Percentiles rank a stretch among this genome's conserved stretches.
Conservation (phyloP, 2,888 invertebrate genomes). For the Volucella bombylans region DNA sequence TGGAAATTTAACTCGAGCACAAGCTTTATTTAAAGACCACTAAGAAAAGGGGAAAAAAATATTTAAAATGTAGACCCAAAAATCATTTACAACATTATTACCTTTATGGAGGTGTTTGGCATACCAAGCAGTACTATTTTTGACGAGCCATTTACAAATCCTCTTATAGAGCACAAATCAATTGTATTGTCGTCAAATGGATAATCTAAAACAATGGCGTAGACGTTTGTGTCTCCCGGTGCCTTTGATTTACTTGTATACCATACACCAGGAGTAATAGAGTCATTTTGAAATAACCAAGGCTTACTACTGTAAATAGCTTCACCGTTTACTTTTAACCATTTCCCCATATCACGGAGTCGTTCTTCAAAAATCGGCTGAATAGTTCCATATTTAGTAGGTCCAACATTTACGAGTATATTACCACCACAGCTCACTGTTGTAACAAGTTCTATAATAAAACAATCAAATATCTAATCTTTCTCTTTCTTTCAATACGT, state of each 20-base stretch:
- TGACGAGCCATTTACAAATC: slow-evolving; percentile 77
- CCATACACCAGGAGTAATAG: slow-evolving; percentile 88
- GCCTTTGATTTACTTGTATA: slow-evolving; percentile 84
- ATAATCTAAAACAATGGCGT: slow-evolving; percentile 88
- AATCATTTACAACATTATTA: slow-evolving; percentile 76
- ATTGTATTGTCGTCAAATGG: slow-evolving; percentile 84
- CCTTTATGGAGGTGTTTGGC: slow-evolving; percentile 76
- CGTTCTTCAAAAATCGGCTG: slow-evolving; percentile 93
- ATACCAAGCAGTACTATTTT: slow-evolving; percentile 84
- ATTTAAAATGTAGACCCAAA: slow-evolving; percentile 78
- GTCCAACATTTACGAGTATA: slow-evolving; percentile 88
- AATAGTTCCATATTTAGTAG: slow-evolving; percentile 94
- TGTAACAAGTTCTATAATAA: slow-evolving; percentile 84
- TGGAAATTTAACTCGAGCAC: slow-evolving; percentile 79
- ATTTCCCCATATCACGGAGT: slow-evolving; percentile 88
- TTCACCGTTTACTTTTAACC: slow-evolving; percentile 93
- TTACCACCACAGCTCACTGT: slow-evolving; percentile 94
- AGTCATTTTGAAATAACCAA: slow-evolving; percentile 92
- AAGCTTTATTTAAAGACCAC: slow-evolving; percentile 77
- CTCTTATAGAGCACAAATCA: slow-evolving; percentile 82
- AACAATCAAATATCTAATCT: background rate
- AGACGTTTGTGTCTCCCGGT: slow-evolving; percentile 82
- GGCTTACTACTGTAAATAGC: slow-evolving; percentile 91
- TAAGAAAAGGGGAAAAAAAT: slow-evolving; percentile 69
- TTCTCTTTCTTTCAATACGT: background rate